A percentile compares a stretch with the other conserved stretches of the same genome.
Evolutionary conservation across 2,113 vertebrate genomes (phyloP).

Genomic region (Rattus rattus): DNA sequence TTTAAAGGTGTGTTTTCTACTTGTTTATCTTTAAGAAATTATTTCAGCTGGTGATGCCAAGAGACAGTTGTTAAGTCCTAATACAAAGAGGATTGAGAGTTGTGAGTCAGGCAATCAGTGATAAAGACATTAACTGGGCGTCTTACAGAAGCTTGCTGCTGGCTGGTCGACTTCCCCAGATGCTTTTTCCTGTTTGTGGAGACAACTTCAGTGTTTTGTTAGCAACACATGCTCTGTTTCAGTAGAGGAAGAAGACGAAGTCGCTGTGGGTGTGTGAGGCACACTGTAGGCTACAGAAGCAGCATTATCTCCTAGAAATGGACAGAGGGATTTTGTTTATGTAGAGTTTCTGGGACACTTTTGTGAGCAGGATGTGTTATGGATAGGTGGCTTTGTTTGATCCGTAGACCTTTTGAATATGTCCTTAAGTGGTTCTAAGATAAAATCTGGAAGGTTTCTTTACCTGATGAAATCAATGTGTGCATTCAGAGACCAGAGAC

Average conservation of each 20-base stretch:
- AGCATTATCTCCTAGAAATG: slow-evolving; percentile 68
- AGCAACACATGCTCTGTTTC: slow-evolving; percentile 58
- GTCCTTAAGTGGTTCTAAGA: slow-evolving; percentile 75
- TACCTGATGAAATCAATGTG: slow-evolving; percentile 65
- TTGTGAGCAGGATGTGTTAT: slow-evolving; percentile 68
- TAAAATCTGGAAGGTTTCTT: slow-evolving; percentile 71
- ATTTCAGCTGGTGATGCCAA: slow-evolving; percentile 58
- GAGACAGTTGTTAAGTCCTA: slow-evolving; percentile 74
- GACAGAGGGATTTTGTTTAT: slow-evolving; percentile 76
- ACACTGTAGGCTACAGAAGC: slow-evolving; percentile 61
- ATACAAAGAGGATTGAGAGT: slow-evolving; percentile 79
- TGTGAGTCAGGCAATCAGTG: slow-evolving; percentile 80
- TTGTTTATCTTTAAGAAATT: not conserved
- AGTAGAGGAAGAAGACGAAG: slow-evolving; percentile 43
- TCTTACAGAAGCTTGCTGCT: slow-evolving; percentile 70
- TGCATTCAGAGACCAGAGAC: slow-evolving; percentile 72
- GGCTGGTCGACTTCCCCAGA: slow-evolving; percentile 77
- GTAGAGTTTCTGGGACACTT: slow-evolving; percentile 75
- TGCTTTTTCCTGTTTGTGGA: slow-evolving; percentile 66
- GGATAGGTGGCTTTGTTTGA: slow-evolving; percentile 71
- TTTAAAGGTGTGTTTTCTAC: slow-evolving; percentile 59
- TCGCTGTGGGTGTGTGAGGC: slow-evolving; percentile 70
- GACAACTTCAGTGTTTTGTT: slow-evolving; percentile 73
- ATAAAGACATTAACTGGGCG: slow-evolving; percentile 81
- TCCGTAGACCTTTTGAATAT: slow-evolving; percentile 72